A percentile compares a stretch with the other conserved stretches of the same genome.
Evolutionary conservation across 2,797 vertebrate genomes (phyloP).

Genomic region (Coracias cyanogaster): DNA sequence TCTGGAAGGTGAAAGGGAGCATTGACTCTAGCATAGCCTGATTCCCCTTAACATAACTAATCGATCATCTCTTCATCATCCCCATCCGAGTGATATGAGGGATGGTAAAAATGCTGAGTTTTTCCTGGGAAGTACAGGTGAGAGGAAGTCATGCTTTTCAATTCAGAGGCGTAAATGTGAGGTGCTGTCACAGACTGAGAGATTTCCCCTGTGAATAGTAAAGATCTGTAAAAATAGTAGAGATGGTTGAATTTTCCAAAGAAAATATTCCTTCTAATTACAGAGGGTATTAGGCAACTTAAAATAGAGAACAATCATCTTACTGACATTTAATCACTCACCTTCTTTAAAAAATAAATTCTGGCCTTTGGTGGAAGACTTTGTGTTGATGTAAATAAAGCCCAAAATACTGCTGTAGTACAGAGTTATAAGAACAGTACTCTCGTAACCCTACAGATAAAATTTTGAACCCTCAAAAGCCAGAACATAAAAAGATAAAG

Average conservation of each 20-base stretch:
- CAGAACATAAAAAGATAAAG: background rate
- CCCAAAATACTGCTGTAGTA: background rate
- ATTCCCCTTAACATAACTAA: background rate
- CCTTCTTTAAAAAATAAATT: background rate
- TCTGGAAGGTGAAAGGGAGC: fast-evolving
- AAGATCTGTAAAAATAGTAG: background rate
- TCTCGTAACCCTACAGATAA: background rate
- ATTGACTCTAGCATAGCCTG: background rate
- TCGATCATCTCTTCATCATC: background rate
- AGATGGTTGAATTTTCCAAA: background rate
- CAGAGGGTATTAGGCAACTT: background rate
- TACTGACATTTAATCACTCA: background rate
- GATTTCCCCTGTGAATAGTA: background rate
- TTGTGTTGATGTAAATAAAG: background rate
- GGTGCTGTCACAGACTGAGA: background rate
- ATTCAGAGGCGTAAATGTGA: background rate
- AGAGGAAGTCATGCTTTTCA: background rate
- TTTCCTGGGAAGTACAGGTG: background rate
- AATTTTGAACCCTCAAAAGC: background rate
- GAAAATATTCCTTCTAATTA: background rate
- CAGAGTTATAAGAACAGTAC: background rate
- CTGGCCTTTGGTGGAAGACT: background rate
- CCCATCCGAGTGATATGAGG: background rate
- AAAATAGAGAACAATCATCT: background rate
- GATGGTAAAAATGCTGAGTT: background rate